Evolutionary conservation across 2,888 invertebrate species (phyloP), one percentile per base, ranked within the genome.

Genomic region (Cephalotes varians): DNA sequence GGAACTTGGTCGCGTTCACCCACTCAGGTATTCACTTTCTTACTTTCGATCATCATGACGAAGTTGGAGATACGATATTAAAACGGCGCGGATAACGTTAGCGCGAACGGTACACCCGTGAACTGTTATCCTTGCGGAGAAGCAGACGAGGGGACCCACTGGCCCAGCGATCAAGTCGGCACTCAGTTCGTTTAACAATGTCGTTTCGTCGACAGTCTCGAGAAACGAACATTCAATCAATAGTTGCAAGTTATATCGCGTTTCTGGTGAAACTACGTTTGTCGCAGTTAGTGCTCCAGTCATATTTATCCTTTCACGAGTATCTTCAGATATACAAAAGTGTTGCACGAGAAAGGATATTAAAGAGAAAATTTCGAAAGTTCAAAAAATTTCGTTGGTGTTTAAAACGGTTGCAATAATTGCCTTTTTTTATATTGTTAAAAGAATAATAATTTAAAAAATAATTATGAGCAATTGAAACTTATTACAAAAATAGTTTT

Each of bases 101-200:
- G 91, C 92, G 90, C 89, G 87, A 93, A 93, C 93, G 93, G 93
- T 93, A 93, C 91, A 91, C 89, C 90, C 82, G 90, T 91, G 92
- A 91, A 93, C 93, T 93, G 93, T 93, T 93, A 93, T 93, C 91
- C 90, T 86, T 91, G 92, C 89, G 91, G 87, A 81, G 83, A 86
- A 87, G 83, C 87, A 81, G 90, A 89, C 86, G 87, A 90, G 87
- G 87, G 91, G 90, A 92, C 92, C 92, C 89, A 93, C 90, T 93
- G 93, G 92, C 93, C 92, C 93, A 93, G 86, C 92, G 90, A 91
- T 89, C 90, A 86, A 88, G 84, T 80, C 65, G 81, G 51, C 81
- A 86, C 89, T 87, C 92, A 90, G 91, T 92, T 91, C 88, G 89
- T 85, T 87, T 86, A 89, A 92, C 92, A 92, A 91, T 91, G 90